Base-by-base conservation (phyloP, 2,113 vertebrate species). In the Macheiramphus alcinus region DNA sequence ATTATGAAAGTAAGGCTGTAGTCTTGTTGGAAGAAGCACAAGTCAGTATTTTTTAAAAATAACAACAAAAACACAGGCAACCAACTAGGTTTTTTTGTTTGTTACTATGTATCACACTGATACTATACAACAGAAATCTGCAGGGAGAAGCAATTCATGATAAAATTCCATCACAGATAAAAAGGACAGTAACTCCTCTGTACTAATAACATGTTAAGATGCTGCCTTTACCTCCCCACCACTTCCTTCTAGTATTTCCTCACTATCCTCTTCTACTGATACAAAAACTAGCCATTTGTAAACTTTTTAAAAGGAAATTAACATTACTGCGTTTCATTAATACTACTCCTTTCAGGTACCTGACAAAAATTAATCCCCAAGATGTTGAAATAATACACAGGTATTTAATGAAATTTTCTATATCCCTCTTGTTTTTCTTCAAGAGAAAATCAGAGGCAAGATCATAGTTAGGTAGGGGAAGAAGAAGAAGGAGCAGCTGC, bases 101-200 rank as follows among this genome's bases (percentile, higher is more conserved):
- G 38, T 47, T 76, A 23, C 65, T 75, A 52, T 22, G 18, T 78
- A 68, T 85, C 59, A 91, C 0, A 19, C 50, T 68, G 32, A 50
- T 21, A 43, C 13, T 11, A 22, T 4, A 55, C 14, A 86, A 86
- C 47, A 56, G 31, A 45, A 73, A 90, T 58, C 56, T 68, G 40
- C 71, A 63, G 18, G 19, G 63, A 82, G 21, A 88, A 92, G 34
- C 18, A 80, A 71, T 20, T 42, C 36, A 10, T 29, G 14, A 80
- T 11, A 86, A 82, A 95, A 86, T 53, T 68, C 53, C 68, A 67
- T 21, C n/a, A 32, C 10, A 82, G 86, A 93, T 94, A 91, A 97
- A 80, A 83, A 93, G 72, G 42, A 62, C 26, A 62, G 50, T 27
- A 70, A 78, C 95, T 96, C n/a, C 38, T 56, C 96, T 91, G 63